Base-by-base conservation (phyloP, 2,797 vertebrate species). In the Oreortyx pictus region DNA sequence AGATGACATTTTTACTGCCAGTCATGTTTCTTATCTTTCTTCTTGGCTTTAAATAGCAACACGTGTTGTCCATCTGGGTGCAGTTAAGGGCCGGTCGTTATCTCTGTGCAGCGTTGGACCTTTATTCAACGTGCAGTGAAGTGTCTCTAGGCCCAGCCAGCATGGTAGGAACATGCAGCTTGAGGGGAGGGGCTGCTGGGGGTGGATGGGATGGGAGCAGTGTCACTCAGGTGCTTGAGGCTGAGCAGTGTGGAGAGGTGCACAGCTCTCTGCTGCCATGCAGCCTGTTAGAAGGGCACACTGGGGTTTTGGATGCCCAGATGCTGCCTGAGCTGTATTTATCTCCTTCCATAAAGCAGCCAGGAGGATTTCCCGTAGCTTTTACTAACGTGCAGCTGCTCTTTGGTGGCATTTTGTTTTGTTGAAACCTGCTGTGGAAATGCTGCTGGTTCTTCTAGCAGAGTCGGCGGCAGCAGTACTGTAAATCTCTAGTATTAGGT, bases 351-450 rank as follows among this genome's bases (percentile, higher is more conserved):
- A 3, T 33, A 33, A 19, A 73, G 64, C 1, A 68, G 29, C 62
- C 1, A 0, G 25, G 12, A 92, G 76, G 52, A 46, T 76, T 88
- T 90, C 90, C 60, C 29, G 47, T 86, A 86, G 23, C 59, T 93
- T 70, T 75, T 43, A 12, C 75, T 70, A 73, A 73, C 76, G 82
- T 81, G 89, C 73, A 74, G 23, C 82, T 91, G 79, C 68, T 91
- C 62, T 86, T 91, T 54, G 43, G n/a, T 94, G 86, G 76, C 82
- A 86, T 62, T 93, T 93, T 89, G 33, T 57, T 75, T 95, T 14
- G 4, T 31, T 67, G 65, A 94, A 59, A 62, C 46, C 39, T 62
- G 60, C 41, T 54, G 90, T 86, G 5, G 24, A 80, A 75, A n/a
- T 46, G 39, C 44, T 73, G 52, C 81, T 49, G 67, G 22, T n/a